A percentile compares a stretch with the other conserved stretches of the same genome.
phyloP scores from a whole-genome alignment of 2,888 invertebrate species.

The Atrina japonica region DNA sequence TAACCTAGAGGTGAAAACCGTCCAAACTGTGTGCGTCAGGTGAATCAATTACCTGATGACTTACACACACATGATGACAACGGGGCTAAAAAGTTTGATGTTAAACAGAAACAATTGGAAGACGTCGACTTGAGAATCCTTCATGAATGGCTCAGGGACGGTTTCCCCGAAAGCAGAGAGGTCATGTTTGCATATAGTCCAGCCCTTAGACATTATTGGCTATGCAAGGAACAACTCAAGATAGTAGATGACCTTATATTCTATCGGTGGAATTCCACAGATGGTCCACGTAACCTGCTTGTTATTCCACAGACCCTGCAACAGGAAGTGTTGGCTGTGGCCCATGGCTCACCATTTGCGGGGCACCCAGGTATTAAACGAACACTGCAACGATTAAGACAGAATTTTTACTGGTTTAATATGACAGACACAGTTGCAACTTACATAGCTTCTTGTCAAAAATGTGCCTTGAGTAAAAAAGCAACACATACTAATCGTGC shows the following conservation, averaged over 20 bases:
- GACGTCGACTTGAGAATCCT: not conserved
- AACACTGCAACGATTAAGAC: not conserved
- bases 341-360: not conserved
- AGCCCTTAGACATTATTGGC: conserved; percentile 3
- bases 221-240: not conserved
- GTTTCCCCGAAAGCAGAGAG: not conserved
- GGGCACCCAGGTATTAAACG: conserved; percentile 16
- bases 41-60: too few relatives aligned
- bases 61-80: too few relatives aligned
- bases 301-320: too few relatives aligned
- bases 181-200: not conserved
- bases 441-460: too few relatives aligned
- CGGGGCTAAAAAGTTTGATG: too few relatives aligned
- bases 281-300: conserved; percentile 8
- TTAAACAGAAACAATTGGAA: conserved; percentile 7
- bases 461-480: too few relatives aligned
- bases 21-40: too few relatives aligned
- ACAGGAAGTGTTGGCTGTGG: not conserved
- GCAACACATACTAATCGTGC: too few relatives aligned
- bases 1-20: too few relatives aligned
- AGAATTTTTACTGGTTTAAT: too few relatives aligned
- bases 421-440: too few relatives aligned
- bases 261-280: conserved; percentile 3
- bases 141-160: conserved; percentile 1
- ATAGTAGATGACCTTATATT: not conserved